phyloP scores from a whole-genome alignment of 1,140 invertebrate species.

The Drosophila biarmipes region DNA sequence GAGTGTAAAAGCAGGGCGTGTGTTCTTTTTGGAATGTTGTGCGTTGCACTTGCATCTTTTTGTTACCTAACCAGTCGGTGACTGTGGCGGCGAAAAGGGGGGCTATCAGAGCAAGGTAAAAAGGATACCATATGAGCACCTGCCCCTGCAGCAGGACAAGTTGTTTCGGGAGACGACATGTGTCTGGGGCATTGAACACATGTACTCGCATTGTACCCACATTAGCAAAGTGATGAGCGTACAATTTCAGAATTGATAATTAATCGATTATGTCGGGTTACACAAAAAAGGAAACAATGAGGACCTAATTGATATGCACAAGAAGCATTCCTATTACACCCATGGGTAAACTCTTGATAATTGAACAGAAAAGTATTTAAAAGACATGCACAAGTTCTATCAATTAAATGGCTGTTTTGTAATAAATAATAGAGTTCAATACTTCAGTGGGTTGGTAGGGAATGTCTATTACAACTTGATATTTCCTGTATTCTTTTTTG shows the following conservation, averaged over 20 bases:
- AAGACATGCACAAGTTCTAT: too few species aligned
- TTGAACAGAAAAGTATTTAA: neutral
- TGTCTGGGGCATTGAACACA: conserved; percentile 13
- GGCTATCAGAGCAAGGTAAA: neutral
- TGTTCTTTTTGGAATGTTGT: conserved; percentile 61
- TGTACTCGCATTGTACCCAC: conserved; percentile 2
- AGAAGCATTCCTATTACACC: neutral
- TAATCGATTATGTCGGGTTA: conserved; percentile 17
- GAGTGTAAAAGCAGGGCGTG: conserved; percentile 3
- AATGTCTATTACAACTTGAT: neutral
- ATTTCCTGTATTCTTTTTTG: neutral
- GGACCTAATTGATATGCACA: neutral
- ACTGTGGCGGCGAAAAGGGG: neutral
- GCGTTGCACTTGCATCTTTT: conserved; percentile 48
- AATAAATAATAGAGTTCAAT: neutral
- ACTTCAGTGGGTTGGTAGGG: neutral
- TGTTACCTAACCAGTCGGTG: conserved; percentile 33
- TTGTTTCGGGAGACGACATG: conserved; percentile 6
- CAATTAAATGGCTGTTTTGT: neutral
- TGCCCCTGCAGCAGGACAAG: conserved; percentile 10
- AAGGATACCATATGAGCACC: conserved; percentile 22
- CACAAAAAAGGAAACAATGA: neutral
- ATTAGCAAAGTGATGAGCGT: neutral
- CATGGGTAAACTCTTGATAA: neutral
- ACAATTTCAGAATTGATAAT: conserved; percentile 7